These are phyloP conservation scores for Falco cherrug DNA, from an alignment of 2,797 vertebrate genomes.

Conservation along the genomic window DNA sequence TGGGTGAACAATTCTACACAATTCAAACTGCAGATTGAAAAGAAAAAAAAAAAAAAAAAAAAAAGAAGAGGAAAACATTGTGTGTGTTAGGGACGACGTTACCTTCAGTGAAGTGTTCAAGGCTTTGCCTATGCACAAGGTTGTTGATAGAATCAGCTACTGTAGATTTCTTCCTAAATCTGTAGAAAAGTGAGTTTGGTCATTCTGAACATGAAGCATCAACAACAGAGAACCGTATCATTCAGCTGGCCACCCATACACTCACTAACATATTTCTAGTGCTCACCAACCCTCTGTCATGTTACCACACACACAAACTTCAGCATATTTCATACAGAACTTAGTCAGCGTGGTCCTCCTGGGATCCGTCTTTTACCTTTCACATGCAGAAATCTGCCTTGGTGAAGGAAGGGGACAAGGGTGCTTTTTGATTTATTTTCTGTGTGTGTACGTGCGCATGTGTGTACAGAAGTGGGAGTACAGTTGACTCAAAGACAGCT, in stretches of 20 bases:
- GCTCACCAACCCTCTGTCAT: neutral
- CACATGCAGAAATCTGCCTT: rapidly evolving
- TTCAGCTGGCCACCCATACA: neutral
- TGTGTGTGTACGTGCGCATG: no score
- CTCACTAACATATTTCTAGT: neutral
- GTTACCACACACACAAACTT: neutral
- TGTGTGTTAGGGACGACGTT: neutral
- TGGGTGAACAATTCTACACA: neutral
- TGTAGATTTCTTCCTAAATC: slow-evolving; percentile 90
- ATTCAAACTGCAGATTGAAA: neutral
- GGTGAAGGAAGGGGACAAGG: neutral
- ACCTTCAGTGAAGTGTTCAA: slow-evolving; percentile 92
- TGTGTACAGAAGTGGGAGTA: neutral
- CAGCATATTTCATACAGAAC: neutral
- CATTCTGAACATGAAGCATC: neutral
- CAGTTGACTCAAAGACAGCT: neutral
- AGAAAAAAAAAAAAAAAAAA: neutral
- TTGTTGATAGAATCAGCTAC: slow-evolving; percentile 86
- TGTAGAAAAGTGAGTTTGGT: slow-evolving; percentile 57
- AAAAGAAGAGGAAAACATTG: neutral
- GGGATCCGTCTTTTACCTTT: neutral
- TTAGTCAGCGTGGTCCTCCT: neutral
- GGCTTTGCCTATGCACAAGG: slow-evolving; percentile 79
- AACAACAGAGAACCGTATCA: rapidly evolving
- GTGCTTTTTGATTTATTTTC: neutral